These are phyloP conservation scores for Sialia sialis DNA, from an alignment of 2,113 vertebrate species.

Conservation along the genomic window DNA sequence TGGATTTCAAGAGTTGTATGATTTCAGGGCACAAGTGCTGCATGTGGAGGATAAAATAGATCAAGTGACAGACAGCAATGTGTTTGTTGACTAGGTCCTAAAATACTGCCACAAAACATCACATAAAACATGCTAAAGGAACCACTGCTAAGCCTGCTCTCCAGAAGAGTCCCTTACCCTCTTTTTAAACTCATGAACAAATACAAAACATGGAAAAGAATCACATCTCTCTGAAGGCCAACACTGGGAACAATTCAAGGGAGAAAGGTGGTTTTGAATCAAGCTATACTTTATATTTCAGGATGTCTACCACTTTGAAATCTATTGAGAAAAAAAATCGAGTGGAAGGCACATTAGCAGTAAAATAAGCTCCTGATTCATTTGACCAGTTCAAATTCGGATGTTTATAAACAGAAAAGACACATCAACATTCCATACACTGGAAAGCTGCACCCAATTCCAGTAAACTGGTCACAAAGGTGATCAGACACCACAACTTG, in stretches of 20 bases:
- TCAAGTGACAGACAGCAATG: not conserved
- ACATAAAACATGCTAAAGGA: not conserved
- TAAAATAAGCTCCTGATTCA: not conserved
- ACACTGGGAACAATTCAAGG: not conserved
- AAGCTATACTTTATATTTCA: not conserved
- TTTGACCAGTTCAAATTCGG: no score
- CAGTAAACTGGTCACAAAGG: not conserved
- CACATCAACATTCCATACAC: no score
- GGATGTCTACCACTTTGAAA: not conserved
- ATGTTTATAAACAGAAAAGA: no score
- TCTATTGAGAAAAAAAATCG: not conserved
- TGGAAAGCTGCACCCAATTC: not conserved
- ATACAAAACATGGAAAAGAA: not conserved
- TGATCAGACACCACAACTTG: accelerated
- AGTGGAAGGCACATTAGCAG: not conserved
- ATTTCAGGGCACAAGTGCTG: not conserved
- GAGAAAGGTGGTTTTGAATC: not conserved
- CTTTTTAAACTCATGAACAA: not conserved
- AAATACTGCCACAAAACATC: not conserved
- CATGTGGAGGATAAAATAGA: not conserved
- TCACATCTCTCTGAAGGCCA: not conserved
- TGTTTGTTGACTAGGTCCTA: not conserved
- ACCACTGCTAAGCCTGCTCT: not conserved
- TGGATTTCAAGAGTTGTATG: not conserved
- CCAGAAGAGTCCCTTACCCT: not conserved